A percentile compares a stretch with the other conserved stretches of the same genome.
Conservation (phyloP, 2,113 vertebrate species). For the Scopus umbretta region DNA sequence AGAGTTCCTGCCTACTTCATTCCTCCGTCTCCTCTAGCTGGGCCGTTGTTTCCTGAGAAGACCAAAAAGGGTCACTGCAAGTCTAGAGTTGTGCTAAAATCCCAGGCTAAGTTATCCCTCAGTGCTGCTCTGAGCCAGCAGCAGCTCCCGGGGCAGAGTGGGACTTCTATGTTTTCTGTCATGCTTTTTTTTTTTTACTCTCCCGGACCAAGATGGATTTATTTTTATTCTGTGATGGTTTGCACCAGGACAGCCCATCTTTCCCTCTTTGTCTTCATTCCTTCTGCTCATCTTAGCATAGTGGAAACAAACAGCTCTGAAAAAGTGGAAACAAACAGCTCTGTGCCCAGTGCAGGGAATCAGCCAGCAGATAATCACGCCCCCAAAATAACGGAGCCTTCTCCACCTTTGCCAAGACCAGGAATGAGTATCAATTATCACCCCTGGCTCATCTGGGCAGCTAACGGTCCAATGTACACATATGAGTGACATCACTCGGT, state of each 20-base stretch:
- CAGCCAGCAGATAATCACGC: not conserved
- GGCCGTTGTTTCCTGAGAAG: not conserved
- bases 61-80: constrained; percentile 44
- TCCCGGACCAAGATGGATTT: not conserved
- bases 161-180: not conserved
- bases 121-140: not conserved
- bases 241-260: not conserved
- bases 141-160: accelerated
- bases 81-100: not conserved
- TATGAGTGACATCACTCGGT: accelerated
- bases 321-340: not conserved
- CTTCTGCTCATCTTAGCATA: not conserved
- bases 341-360: not conserved
- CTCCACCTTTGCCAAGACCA: not conserved
- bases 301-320: not conserved
- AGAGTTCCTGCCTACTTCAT: not conserved
- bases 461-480: not conserved
- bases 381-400: not conserved
- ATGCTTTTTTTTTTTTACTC: not conserved
- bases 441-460: not conserved
- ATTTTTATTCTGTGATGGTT: not conserved
- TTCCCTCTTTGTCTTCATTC: not conserved
- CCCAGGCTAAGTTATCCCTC: not conserved
- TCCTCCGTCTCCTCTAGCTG: not conserved
- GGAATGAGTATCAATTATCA: not conserved